Conservation (phyloP, 2,888 invertebrate genomes). For the Lithophane leautieri region DNA sequence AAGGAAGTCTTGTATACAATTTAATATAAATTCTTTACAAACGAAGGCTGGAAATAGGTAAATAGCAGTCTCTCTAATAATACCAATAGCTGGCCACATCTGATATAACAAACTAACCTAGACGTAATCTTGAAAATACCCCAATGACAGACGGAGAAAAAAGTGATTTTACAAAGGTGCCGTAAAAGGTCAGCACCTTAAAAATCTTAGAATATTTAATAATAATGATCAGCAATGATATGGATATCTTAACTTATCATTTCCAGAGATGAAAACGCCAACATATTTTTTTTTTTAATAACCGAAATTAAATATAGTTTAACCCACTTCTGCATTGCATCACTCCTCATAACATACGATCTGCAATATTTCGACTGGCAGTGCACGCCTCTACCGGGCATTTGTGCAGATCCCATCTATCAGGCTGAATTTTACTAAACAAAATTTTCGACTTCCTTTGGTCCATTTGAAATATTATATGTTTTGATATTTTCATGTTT, state of each 20-base stretch:
- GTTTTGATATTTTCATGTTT: slow-evolving; percentile 22
- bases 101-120: neutral
- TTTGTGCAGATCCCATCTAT: slow-evolving; percentile 35
- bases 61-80: neutral
- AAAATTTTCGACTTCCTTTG: slow-evolving; percentile 39
- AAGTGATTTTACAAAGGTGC: too few species aligned
- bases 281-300: too few species aligned
- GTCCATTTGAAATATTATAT: slow-evolving; percentile 40
- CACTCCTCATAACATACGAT: slow-evolving; percentile 32
- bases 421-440: slow-evolving; percentile 37
- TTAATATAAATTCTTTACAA: neutral
- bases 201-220: too few species aligned
- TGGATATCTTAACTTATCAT: too few species aligned
- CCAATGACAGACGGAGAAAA: too few species aligned
- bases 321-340: neutral
- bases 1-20: neutral
- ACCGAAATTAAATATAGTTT: neutral
- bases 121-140: neutral
- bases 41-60: neutral
- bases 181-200: too few species aligned
- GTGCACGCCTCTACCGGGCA: neutral
- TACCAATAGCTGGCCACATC: neutral
- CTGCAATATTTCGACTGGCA: slow-evolving; percentile 26
- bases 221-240: too few species aligned
- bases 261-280: too few species aligned